phyloP scores from a whole-genome alignment of 2,888 invertebrate species.

The Tolmerus cingulatus region DNA sequence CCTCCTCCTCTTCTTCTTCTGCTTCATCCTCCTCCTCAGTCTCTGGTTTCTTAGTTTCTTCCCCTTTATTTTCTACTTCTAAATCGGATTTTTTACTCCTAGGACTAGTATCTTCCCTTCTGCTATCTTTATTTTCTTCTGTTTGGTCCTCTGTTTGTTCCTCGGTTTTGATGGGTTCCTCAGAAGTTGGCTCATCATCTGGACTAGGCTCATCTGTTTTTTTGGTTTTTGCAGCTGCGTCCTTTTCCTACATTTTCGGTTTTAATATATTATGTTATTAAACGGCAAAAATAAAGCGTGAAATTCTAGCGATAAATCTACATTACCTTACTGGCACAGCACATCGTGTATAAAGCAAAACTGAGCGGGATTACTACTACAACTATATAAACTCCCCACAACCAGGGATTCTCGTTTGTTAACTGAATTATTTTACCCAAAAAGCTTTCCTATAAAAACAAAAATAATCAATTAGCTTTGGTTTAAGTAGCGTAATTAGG shows the following conservation, averaged over 20 bases:
- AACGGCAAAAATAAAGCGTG: neutral
- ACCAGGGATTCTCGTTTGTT: constrained; percentile 87
- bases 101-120: constrained; percentile 54
- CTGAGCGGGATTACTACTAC: constrained; percentile 81
- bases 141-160: constrained; percentile 51
- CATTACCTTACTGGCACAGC: constrained; percentile 68
- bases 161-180: constrained; percentile 47
- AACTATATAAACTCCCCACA: constrained; percentile 87
- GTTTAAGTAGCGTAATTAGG: neutral
- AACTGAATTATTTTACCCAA: constrained; percentile 78
- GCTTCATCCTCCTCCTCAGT: neutral
- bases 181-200: constrained; percentile 64
- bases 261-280: neutral
- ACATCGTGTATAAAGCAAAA: constrained; percentile 82
- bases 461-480: constrained; percentile 45
- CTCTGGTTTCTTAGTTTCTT: constrained; percentile 46
- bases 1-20: neutral
- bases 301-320: constrained; percentile 28
- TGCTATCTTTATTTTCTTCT: neutral
- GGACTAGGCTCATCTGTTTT: constrained; percentile 76
- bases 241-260: constrained; percentile 54
- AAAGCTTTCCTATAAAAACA: constrained; percentile 75
- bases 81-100: constrained; percentile 63
- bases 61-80: constrained; percentile 56
- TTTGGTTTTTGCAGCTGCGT: constrained; percentile 68